These are phyloP conservation scores for Schrankia costaestrigalis DNA, from an alignment of 2,888 invertebrate species.

Conservation along the genomic window DNA sequence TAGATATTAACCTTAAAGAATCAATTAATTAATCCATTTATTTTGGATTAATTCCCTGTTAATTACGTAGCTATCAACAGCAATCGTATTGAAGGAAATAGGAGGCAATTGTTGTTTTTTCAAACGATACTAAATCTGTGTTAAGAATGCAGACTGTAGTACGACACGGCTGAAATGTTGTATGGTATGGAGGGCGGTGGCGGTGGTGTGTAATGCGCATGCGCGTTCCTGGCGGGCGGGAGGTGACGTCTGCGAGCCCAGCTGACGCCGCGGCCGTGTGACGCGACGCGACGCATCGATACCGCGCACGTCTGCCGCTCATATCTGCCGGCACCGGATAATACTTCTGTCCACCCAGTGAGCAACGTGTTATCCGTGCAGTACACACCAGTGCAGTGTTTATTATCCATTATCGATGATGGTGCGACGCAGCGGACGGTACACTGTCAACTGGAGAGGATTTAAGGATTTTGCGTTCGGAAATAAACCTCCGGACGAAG, in stretches of 20 bases:
- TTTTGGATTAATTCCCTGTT: no score
- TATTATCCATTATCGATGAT: slow-evolving; percentile 60
- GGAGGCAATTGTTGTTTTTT: slow-evolving; percentile 14
- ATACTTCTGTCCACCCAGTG: slow-evolving; percentile 40
- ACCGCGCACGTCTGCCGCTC: slow-evolving; percentile 47
- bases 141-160: slow-evolving; percentile 13
- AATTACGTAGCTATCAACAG: no score
- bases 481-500: slow-evolving; percentile 74
- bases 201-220: slow-evolving; percentile 61
- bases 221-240: slow-evolving; percentile 60
- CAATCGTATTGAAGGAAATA: slow-evolving; percentile 11
- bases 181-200: slow-evolving; percentile 40
- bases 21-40: no score
- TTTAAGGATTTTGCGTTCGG: slow-evolving; percentile 72
- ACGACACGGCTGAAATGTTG: slow-evolving; percentile 27
- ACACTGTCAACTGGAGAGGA: slow-evolving; percentile 77
- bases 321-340: slow-evolving; percentile 43
- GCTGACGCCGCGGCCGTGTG: slow-evolving; percentile 66
- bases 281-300: slow-evolving; percentile 61
- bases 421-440: slow-evolving; percentile 76
- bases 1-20: no score
- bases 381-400: slow-evolving; percentile 31
- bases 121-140: no score
- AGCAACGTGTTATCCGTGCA: slow-evolving; percentile 34
- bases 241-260: slow-evolving; percentile 62